Base-by-base conservation (phyloP, 2,113 vertebrate species). In the Microcebus murinus region DNA sequence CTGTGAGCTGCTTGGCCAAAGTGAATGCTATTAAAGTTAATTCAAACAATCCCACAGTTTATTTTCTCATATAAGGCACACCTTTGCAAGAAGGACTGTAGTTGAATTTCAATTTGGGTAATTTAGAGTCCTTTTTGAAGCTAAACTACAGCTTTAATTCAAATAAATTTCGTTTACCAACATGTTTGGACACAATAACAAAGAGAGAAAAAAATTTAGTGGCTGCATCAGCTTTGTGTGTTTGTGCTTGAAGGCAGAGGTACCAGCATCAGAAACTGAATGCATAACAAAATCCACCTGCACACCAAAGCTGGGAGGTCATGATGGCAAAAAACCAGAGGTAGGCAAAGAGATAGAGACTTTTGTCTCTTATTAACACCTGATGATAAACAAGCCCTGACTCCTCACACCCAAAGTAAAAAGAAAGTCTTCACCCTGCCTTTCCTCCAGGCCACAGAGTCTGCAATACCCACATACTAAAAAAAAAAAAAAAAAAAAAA, bases 401-500 rank as follows among this genome's bases (percentile, higher is more conserved):
- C 52, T 55, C 59, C 52, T 45, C 17, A 45, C 2, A 27, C 50
- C n/a, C 34, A 61, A 85, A 92, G 81, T 50, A 67, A 95, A 97
- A 96, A 81, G 45, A 92, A 86, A 89, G 76, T 71, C 92, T 90
- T 34, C n/a, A 90, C 73, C 29, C 59, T 91, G 55, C 77, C 79
- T 83, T 91, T 76, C 50, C 80, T 96, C 65, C 42, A 29, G 79
- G 87, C 50, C 77, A 74, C 34, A 87, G 4, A 86, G 90, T 48
- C 86, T 87, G 50, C 25, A 92, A 90, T 71, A 96, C 63, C 11
- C 77, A 96, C 68, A 94, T 74, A 93, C 57, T 55, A 92, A 97
- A 89, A 59, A 91, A 97, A 89, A 59, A 91, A 96, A 86, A 89
- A 91, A 96, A 86, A 89, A 86, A 89, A 91, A 96, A 86, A 89